Conservation (phyloP, 2,113 vertebrate species). For the Ophthalmolycus amberensis region DNA sequence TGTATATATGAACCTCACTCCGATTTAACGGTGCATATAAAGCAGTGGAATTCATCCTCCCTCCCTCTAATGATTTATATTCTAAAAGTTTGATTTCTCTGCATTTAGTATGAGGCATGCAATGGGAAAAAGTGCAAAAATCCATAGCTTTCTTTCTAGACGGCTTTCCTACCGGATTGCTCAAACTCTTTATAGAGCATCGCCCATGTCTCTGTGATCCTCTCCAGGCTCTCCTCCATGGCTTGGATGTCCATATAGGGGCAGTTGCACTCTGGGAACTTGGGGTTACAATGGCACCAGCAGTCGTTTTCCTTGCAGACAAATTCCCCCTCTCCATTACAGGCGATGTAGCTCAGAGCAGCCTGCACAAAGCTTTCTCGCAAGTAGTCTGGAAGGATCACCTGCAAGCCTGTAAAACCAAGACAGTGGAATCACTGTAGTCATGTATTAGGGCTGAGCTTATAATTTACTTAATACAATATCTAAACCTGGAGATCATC, state of each 20-base stretch:
- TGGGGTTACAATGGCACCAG: slow-evolving; percentile 93
- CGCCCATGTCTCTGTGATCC: slow-evolving; percentile 93
- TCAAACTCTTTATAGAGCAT: slow-evolving; percentile 93
- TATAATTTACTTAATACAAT: slow-evolving; percentile 27
- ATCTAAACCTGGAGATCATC: slow-evolving; percentile 20
- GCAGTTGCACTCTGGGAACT: slow-evolving; percentile 96
- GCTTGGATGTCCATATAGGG: slow-evolving; percentile 97
- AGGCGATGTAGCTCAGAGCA: slow-evolving; percentile 95
- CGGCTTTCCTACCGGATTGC: slow-evolving; percentile 87
- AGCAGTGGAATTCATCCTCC: slow-evolving; percentile 52
- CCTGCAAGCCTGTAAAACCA: slow-evolving; percentile 88
- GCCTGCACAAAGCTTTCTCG: slow-evolving; percentile 94
- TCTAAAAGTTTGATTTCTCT: slow-evolving; percentile 32
- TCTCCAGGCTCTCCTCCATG: slow-evolving; percentile 94
- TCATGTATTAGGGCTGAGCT: not conserved
- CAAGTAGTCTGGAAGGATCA: slow-evolving; percentile 94
- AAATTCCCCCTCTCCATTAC: slow-evolving; percentile 95
- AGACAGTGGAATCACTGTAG: not conserved
- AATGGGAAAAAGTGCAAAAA: not conserved
- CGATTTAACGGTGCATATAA: slow-evolving; percentile 58
- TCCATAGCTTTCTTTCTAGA: slow-evolving; percentile 24
- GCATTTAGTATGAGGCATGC: slow-evolving; percentile 26
- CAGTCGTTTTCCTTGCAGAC: slow-evolving; percentile 95
- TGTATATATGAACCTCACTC: slow-evolving; percentile 27
- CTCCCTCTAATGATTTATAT: slow-evolving; percentile 55